Conservation (phyloP, 1,140 invertebrate genomes). For the Limonius californicus region DNA sequence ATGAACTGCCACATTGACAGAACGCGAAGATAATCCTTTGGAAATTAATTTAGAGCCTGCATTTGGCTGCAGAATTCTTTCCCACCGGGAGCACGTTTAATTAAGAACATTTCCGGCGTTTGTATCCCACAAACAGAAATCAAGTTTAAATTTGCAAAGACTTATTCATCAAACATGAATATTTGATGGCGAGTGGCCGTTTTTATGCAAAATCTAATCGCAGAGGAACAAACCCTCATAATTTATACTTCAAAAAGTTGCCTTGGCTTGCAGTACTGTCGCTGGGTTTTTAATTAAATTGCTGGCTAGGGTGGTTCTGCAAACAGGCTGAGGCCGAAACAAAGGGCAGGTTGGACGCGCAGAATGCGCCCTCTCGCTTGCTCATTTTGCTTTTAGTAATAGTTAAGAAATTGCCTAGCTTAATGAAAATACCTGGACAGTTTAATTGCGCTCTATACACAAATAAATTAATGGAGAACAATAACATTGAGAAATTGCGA, state of each 20-base stretch:
- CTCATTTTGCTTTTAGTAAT: too few species aligned
- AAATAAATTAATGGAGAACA: too few species aligned
- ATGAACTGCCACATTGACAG: too few species aligned
- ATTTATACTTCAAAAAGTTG: slow-evolving; percentile 8
- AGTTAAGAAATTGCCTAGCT: too few species aligned
- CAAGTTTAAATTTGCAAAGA: neutral
- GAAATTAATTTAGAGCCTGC: too few species aligned
- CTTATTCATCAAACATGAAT: slow-evolving; percentile 6
- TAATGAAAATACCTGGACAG: too few species aligned
- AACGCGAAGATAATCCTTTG: too few species aligned
- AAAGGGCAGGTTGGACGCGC: neutral
- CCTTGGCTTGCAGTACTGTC: neutral
- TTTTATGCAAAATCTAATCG: slow-evolving; percentile 8
- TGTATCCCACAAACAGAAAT: neutral
- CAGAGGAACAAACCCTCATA: slow-evolving; percentile 8
- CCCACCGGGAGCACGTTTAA: neutral
- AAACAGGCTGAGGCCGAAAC: neutral
- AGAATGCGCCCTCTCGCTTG: too few species aligned
- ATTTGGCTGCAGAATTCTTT: too few species aligned
- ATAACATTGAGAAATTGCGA: too few species aligned
- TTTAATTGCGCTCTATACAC: too few species aligned
- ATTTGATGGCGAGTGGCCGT: slow-evolving; percentile 8
- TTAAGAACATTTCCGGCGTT: too few species aligned
- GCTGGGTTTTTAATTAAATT: slow-evolving; percentile 10
- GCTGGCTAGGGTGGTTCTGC: slow-evolving; percentile 2